Evolutionary conservation across 2,888 invertebrate species (phyloP), one percentile per base, ranked within the genome.

Genomic region (Erynnis tages): DNA sequence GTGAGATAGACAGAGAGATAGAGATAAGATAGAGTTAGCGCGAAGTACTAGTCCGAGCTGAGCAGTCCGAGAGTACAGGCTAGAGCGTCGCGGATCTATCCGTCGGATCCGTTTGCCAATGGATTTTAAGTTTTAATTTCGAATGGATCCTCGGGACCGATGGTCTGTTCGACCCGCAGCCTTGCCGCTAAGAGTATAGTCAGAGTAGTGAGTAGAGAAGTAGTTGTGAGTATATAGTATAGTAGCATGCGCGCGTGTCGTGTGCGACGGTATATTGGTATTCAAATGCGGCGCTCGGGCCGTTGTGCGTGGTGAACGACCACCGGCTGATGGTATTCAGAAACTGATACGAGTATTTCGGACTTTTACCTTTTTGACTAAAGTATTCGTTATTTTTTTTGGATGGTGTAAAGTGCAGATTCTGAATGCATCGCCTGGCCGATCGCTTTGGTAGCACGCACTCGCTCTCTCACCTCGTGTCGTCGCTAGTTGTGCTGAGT

Each of bases 251-350:
- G 87, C 90, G 86, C 85, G 87, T 88, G 87, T 88, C 76, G 82
- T 86, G 89, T 88, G 80, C 76, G 78, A 80, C 79, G 89, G 92
- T 49, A 49, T 49, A 49, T 93, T 93, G 93, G 93, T 93, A 93
- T 93, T 93, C 93, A 93, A 93, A 93, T 93, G 92, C 92, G 90
- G 87, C 87, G 85, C 83, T 88, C 86, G 87, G 83, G 85, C 82
- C 82, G 67, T 78, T 72, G 82, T 83, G 86, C 78, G 79, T 81
- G 83, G 76, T 56, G 68, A 66, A 69, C 63, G 66, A 65, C 62
- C 67, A 65, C 69, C 67, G 61, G 14, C 43, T 57, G 58, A 56
- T 53, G 47, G 55, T 52, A 52, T 35, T 41, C 56, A 54, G 34
- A 46, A 54, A 29, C 45, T 46, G 4, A 6, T 27, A n/a, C n/a